Base-by-base conservation (phyloP, 2,888 invertebrate species). In the Tuberolachnus salignus region DNA sequence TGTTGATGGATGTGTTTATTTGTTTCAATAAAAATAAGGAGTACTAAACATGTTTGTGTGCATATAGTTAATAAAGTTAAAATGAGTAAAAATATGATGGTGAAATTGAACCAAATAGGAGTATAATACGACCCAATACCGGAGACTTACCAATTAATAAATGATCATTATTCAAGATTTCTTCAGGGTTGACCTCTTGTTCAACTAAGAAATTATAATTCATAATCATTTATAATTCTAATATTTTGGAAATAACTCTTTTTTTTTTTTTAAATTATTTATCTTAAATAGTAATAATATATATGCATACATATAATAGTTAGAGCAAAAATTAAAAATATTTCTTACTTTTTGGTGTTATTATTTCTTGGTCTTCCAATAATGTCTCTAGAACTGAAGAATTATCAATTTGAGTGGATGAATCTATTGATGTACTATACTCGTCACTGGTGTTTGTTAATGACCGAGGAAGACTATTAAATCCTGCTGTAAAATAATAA, bases 171-270 rank as follows among this genome's bases (percentile, higher is more conserved):
- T 59, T 66, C 75, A 67, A 66, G 19, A 49, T 59, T 66, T 78
- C 75, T 78, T 78, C 67, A 78, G 67, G 55, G 59, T 46, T 67
- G 75, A 67, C 59, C 16, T 78, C 75, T 78, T 67, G 57, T 49
- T 78, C 67, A 67, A 67, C 75, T 78, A 78, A 78, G 75, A 78
- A 67, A 78, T 78, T 78, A 75, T 66, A 78, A 78, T 78, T 66
- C 21, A 66, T 66, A 46, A 51, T 34, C 46, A n/a, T 66, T 57
- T 67, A 67, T 67, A 67, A 78, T 59, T 59, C 66, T 49, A n/a
- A 57, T 21, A 75, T 49, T 67, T 66, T 42, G 23, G 0, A 46
- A 66, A 74, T 63, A 4, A 26, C 44, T 74, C 2, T 34, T 74
- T 34, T 26, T 55, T 46, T 42, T 53, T 34, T 34, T 34, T 34